Conservation (phyloP, 1,140 invertebrate genomes). For the Lasioglossum albipes region DNA sequence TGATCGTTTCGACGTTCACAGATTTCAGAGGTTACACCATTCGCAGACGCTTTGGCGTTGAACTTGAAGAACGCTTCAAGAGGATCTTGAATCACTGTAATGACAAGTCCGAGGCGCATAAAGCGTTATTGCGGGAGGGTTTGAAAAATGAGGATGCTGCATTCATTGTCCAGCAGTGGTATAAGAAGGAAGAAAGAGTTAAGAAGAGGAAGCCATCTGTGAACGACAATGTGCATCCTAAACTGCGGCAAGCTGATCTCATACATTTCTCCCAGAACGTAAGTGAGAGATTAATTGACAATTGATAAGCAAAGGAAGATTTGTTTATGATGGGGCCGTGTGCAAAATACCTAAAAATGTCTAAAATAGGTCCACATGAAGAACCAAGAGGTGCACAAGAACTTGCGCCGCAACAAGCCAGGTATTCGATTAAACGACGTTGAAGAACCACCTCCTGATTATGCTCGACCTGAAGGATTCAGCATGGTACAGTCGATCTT, state of each 20-base stretch:
- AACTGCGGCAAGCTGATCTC: constrained; percentile 78
- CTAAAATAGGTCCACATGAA: constrained; percentile 81
- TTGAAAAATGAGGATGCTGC: constrained; percentile 79
- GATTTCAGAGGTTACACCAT: constrained; percentile 85
- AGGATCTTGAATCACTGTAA: constrained; percentile 75
- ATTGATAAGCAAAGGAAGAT: neutral
- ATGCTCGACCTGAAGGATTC: constrained; percentile 83
- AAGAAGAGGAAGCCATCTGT: constrained; percentile 64
- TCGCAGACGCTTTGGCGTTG: constrained; percentile 82
- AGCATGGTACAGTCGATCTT: constrained; percentile 81
- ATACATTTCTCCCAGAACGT: constrained; percentile 81
- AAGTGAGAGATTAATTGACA: constrained; percentile 64
- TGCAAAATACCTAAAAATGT: neutral
- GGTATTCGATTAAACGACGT: constrained; percentile 81
- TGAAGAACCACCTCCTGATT: constrained; percentile 81
- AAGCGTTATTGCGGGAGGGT: constrained; percentile 77
- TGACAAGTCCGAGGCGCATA: constrained; percentile 73
- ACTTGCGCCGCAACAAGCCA: constrained; percentile 83
- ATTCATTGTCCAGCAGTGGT: constrained; percentile 77
- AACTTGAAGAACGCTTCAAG: constrained; percentile 79
- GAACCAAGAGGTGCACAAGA: constrained; percentile 86
- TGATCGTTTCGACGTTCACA: constrained; percentile 55
- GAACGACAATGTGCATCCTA: constrained; percentile 72
- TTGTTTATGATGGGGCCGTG: too few relatives aligned
- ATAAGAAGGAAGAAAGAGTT: constrained; percentile 71